A percentile compares a stretch with the other conserved stretches of the same genome.
Conservation (phyloP, 2,888 invertebrate species). For the Dryocosmus kuriphilus region DNA sequence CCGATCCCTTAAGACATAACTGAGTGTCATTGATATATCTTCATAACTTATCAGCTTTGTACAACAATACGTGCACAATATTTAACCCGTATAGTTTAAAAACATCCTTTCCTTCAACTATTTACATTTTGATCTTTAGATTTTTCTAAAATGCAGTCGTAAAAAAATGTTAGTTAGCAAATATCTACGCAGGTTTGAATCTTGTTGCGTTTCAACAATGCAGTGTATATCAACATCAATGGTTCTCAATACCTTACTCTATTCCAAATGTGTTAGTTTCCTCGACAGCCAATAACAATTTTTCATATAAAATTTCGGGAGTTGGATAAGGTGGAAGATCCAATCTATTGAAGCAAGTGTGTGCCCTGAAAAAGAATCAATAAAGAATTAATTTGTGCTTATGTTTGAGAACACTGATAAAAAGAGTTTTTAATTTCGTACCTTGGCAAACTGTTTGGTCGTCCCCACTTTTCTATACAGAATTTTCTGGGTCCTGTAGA, state of each 20-base stretch:
- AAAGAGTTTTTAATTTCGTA: conserved; percentile 62
- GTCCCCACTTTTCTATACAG: conserved; percentile 98
- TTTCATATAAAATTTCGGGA: conserved; percentile 93
- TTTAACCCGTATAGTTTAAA: neutral
- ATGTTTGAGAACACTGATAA: neutral
- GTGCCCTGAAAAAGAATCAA: conserved; percentile 82
- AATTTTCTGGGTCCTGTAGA: conserved; percentile 97
- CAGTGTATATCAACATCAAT: neutral
- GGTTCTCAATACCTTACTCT: conserved; percentile 81
- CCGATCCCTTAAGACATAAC: neutral
- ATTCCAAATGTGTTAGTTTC: conserved; percentile 98
- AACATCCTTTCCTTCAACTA: neutral
- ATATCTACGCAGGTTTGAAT: neutral
- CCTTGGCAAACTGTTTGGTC: conserved; percentile 94
- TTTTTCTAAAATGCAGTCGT: neutral
- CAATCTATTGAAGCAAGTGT: conserved; percentile 98
- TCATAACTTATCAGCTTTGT: neutral
- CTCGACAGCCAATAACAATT: conserved; percentile 94
- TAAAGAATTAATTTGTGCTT: neutral
- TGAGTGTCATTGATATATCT: neutral
- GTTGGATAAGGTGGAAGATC: conserved; percentile 98
- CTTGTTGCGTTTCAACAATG: neutral
- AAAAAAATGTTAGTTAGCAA: neutral
- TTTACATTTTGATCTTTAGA: neutral
- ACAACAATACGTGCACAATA: neutral